phyloP scores from a whole-genome alignment of 2,797 vertebrate genomes.

The Myotis findleyi region DNA sequence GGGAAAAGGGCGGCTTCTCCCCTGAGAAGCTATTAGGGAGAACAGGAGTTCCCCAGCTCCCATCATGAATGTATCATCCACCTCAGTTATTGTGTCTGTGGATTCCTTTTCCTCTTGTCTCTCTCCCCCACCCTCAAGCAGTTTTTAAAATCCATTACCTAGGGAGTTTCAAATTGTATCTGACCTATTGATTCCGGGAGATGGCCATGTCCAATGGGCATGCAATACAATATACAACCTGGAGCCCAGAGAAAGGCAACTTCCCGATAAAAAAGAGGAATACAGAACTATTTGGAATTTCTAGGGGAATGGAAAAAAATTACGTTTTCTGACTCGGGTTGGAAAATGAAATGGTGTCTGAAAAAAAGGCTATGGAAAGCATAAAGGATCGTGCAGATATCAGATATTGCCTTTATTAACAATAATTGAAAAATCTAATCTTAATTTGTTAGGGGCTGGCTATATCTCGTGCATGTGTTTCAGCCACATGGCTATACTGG shows the following conservation, averaged over 20 bases:
- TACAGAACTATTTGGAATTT: neutral
- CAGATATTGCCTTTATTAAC: neutral
- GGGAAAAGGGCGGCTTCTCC: constrained; percentile 71
- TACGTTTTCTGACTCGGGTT: neutral
- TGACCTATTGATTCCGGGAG: constrained; percentile 77
- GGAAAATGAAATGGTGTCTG: neutral
- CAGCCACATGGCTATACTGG: neutral
- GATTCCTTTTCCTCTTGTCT: constrained; percentile 61
- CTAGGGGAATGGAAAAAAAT: constrained; percentile 9
- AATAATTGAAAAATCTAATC: neutral
- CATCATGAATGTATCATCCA: constrained; percentile 69
- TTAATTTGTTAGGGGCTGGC: neutral
- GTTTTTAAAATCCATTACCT: constrained; percentile 77
- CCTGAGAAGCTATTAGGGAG: constrained; percentile 76
- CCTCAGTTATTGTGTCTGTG: constrained; percentile 72
- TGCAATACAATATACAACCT: constrained; percentile 55
- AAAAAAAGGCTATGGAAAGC: neutral
- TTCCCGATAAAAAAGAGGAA: neutral
- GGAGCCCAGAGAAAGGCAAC: constrained; percentile 33
- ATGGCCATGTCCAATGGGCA: constrained; percentile 63
- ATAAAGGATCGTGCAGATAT: neutral
- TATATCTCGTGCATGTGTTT: neutral
- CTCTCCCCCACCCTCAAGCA: constrained; percentile 65
- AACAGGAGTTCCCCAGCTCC: constrained; percentile 57
- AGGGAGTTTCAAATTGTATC: constrained; percentile 77